A percentile compares a stretch with the other conserved stretches of the same genome.
phyloP scores from a whole-genome alignment of 2,113 vertebrate species.

The Ptilonorhynchus violaceus region DNA sequence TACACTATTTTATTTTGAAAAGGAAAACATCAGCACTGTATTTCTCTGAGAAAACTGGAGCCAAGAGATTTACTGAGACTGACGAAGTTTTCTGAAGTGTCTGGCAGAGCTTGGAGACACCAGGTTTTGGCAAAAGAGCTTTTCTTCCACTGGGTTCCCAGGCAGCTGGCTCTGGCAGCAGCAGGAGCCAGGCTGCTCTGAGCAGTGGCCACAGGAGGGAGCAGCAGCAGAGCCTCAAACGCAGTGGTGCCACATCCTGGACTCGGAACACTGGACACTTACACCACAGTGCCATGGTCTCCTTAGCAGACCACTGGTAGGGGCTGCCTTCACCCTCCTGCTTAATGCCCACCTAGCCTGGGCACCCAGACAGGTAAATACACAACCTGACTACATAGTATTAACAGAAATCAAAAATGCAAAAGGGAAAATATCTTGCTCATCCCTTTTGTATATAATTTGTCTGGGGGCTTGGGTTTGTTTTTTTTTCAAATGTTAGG shows the following conservation, averaged over 20 bases:
- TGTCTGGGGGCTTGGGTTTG: neutral
- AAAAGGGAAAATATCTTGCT: neutral
- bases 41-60: neutral
- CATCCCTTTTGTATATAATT: neutral
- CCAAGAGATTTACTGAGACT: neutral
- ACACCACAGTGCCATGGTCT: rapidly evolving
- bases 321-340: neutral
- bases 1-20: neutral
- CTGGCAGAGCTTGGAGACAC: neutral
- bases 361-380: neutral
- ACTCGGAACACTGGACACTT: neutral
- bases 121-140: neutral
- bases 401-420: neutral
- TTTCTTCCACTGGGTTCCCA: neutral
- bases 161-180: neutral
- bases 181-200: neutral
- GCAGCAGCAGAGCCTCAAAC: neutral
- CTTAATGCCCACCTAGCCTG: neutral
- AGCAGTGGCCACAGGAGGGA: neutral
- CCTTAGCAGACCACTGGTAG: neutral
- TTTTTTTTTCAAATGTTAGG: neutral
- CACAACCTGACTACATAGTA: neutral
- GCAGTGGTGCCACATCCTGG: neutral
- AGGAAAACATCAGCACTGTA: neutral
- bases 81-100: neutral